A percentile compares a stretch with the other conserved stretches of the same genome.
Conservation (phyloP, 2,888 invertebrate genomes). For the Onthophagus sagittarius region DNA sequence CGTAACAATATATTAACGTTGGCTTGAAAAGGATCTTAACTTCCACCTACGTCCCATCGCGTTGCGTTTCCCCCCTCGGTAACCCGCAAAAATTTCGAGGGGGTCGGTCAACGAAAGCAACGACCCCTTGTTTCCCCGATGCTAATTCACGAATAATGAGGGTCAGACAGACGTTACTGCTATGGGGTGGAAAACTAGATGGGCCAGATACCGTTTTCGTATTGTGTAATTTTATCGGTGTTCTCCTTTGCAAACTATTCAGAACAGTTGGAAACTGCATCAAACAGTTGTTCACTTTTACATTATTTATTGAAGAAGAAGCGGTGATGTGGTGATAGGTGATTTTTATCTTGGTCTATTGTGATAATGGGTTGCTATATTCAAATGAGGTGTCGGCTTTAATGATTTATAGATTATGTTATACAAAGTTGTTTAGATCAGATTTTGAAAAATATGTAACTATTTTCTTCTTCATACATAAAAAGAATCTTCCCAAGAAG, state of each 20-base stretch:
- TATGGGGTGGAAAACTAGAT: conserved; percentile 18
- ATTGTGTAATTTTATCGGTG: conserved; percentile 40
- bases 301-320: conserved; percentile 22
- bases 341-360: conserved; percentile 17
- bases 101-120: conserved; percentile 24
- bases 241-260: conserved; percentile 33
- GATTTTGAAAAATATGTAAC: no score
- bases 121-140: conserved; percentile 26
- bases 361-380: no score
- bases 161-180: conserved; percentile 33
- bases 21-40: conserved; percentile 30
- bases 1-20: conserved; percentile 37
- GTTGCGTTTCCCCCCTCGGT: neutral
- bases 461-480: no score
- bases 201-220: conserved; percentile 27
- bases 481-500: no score
- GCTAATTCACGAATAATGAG: conserved; percentile 40
- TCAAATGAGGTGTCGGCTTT: neutral
- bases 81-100: neutral
- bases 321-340: conserved; percentile 26
- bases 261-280: neutral
- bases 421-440: no score
- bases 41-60: neutral
- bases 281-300: conserved; percentile 42
- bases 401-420: neutral